Evolutionary conservation across 2,888 invertebrate genomes (phyloP).

Genomic region (Campaea margaritaria): DNA sequence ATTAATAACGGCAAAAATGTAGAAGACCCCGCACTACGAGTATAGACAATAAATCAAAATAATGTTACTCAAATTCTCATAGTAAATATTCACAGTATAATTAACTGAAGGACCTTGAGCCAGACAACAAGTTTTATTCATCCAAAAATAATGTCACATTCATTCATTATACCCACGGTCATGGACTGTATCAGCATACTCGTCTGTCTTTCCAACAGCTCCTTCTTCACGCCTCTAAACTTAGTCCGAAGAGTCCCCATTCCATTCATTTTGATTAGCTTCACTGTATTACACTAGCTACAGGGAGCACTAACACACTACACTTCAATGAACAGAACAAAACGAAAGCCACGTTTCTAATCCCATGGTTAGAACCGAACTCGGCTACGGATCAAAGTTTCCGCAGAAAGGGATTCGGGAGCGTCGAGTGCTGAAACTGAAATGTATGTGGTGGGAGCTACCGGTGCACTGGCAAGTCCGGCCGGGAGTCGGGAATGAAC

Average conservation of each 20-base stretch:
- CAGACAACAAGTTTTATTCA: slow-evolving; percentile 18
- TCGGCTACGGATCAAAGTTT: slow-evolving; percentile 25
- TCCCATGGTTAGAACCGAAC: slow-evolving; percentile 27
- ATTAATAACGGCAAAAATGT: no score
- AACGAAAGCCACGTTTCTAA: slow-evolving; percentile 19
- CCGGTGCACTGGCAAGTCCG: slow-evolving; percentile 72
- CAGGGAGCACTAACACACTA: slow-evolving; percentile 20
- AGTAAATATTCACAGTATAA: slow-evolving; percentile 18
- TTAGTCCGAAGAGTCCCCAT: slow-evolving; percentile 86
- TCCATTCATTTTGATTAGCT: slow-evolving; percentile 76
- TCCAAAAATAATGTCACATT: slow-evolving; percentile 23
- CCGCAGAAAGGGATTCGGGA: slow-evolving; percentile 36
- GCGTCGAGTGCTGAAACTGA: slow-evolving; percentile 51
- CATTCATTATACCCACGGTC: slow-evolving; percentile 88
- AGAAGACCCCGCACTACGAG: not conserved
- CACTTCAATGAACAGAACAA: slow-evolving; percentile 29
- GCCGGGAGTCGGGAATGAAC: slow-evolving; percentile 75
- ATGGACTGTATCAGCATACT: slow-evolving; percentile 90
- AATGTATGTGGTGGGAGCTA: slow-evolving; percentile 69
- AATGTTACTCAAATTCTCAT: slow-evolving; percentile 15
- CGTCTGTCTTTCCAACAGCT: slow-evolving; percentile 90
- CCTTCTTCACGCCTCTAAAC: slow-evolving; percentile 92
- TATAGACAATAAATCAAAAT: slow-evolving; percentile 7
- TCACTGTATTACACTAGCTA: slow-evolving; percentile 47
- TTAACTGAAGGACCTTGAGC: slow-evolving; percentile 35